These are phyloP conservation scores for Sebastes kiyomatsui DNA, from an alignment of 2,797 vertebrate genomes.

Conservation along the genomic window DNA sequence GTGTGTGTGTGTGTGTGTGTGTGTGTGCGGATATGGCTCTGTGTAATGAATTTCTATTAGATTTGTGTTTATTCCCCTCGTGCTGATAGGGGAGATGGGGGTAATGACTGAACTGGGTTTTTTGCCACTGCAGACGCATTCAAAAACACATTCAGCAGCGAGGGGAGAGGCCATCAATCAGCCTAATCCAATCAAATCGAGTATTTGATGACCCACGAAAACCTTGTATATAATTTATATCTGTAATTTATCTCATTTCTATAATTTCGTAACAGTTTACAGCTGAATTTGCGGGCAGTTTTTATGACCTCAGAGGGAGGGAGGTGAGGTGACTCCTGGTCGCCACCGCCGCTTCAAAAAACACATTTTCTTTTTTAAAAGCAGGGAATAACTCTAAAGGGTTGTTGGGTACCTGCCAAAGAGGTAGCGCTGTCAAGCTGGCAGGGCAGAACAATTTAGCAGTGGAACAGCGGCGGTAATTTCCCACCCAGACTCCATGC, in stretches of 20 bases:
- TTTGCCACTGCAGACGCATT: conserved; percentile 80
- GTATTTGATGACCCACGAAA: conserved; percentile 75
- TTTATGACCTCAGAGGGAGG: neutral
- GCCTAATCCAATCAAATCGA: conserved; percentile 85
- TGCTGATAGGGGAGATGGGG: conserved; percentile 85
- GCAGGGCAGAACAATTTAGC: neutral
- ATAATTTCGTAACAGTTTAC: conserved; percentile 20
- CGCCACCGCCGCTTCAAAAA: neutral
- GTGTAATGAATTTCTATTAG: conserved; percentile 87
- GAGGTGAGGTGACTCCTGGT: neutral
- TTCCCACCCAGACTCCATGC: neutral
- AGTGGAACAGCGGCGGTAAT: neutral
- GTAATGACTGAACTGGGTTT: conserved; percentile 82
- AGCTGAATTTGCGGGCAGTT: neutral
- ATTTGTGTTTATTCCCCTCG: conserved; percentile 88
- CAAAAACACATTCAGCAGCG: conserved; percentile 66
- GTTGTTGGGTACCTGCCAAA: neutral
- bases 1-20: conserved; percentile 71
- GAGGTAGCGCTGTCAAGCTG: neutral
- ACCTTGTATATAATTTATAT: conserved; percentile 46
- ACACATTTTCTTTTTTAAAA: neutral
- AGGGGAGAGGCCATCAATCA: conserved; percentile 84
- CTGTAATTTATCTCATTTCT: conserved; percentile 43
- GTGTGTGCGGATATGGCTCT: conserved; percentile 59
- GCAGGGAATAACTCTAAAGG: neutral